Percentiles rank a stretch among this genome's conserved stretches.
Evolutionary conservation across 2,888 invertebrate species (phyloP).

Genomic region (Serripes groenlandicus): DNA sequence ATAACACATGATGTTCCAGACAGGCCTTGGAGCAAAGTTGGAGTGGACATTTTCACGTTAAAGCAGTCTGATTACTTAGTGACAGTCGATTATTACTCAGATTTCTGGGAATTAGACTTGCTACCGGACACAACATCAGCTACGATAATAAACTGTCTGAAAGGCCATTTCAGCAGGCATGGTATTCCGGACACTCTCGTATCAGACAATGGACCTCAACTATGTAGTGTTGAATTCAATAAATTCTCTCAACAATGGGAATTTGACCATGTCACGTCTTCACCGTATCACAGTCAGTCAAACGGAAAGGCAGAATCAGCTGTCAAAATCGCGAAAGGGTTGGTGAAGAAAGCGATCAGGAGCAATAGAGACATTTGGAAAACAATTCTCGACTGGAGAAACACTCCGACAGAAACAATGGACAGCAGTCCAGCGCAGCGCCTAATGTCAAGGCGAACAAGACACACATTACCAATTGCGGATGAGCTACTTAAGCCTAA

Average conservation of each 20-base stretch:
- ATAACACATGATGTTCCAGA: constrained; percentile 39
- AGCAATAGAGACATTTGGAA: too few species aligned
- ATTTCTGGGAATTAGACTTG: constrained; percentile 45
- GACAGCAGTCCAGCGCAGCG: constrained; percentile 57
- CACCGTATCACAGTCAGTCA: constrained; percentile 41
- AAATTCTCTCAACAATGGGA: constrained; percentile 16
- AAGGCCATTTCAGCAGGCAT: constrained; percentile 52
- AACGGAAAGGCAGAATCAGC: constrained; percentile 45
- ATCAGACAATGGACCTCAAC: constrained; percentile 58
- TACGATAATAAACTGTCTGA: constrained; percentile 36
- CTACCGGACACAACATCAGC: constrained; percentile 34
- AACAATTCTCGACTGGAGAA: constrained; percentile 50
- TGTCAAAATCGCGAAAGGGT: constrained; percentile 22
- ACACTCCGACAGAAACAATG: constrained; percentile 54
- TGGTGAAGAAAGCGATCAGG: constrained; percentile 22
- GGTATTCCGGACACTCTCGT: constrained; percentile 53
- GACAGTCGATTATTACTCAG: constrained; percentile 53
- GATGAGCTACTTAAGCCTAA: constrained; percentile 27
- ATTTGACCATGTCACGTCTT: constrained; percentile 16
- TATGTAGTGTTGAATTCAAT: constrained; percentile 27
- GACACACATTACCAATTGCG: constrained; percentile 36
- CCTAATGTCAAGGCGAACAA: constrained; percentile 55
- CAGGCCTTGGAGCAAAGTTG: constrained; percentile 50
- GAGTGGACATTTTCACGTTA: constrained; percentile 41
- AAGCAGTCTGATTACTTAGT: constrained; percentile 42